Conservation (phyloP, 2,113 vertebrate genomes). For the Phrynocephalus versicolor region DNA sequence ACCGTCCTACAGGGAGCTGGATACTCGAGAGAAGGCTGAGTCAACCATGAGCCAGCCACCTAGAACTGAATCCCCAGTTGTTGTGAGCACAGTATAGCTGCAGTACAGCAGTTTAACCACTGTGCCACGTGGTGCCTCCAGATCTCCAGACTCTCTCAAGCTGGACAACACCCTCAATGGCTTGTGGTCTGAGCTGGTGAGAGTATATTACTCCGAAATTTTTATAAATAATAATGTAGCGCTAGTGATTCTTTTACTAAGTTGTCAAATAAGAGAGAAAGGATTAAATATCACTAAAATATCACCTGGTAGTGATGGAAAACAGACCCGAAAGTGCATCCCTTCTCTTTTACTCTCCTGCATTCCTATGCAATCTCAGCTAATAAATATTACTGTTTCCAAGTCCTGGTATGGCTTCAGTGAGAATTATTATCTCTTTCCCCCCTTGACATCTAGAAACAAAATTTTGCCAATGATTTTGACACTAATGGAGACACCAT, state of each 20-base stretch:
- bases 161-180: too few species aligned
- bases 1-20: too few species aligned
- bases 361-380: background rate
- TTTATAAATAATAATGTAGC: conserved; percentile 5
- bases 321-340: background rate
- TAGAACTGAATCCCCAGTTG: too few species aligned
- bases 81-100: too few species aligned
- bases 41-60: too few species aligned
- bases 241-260: background rate
- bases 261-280: background rate
- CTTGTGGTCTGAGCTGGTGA: background rate
- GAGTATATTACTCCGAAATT: background rate
- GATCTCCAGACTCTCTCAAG: too few species aligned
- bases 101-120: too few species aligned
- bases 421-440: conserved; percentile 12
- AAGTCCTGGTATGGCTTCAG: background rate
- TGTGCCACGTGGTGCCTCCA: too few species aligned
- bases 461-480: background rate
- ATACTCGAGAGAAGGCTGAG: too few species aligned
- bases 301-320: conserved; percentile 9
- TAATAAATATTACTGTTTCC: conserved; percentile 2
- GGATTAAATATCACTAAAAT: conserved; percentile 21
- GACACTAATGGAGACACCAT: background rate
- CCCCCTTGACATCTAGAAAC: background rate
- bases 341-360: background rate